Conservation (phyloP, 1,140 invertebrate species). For the Galleria mellonella region DNA sequence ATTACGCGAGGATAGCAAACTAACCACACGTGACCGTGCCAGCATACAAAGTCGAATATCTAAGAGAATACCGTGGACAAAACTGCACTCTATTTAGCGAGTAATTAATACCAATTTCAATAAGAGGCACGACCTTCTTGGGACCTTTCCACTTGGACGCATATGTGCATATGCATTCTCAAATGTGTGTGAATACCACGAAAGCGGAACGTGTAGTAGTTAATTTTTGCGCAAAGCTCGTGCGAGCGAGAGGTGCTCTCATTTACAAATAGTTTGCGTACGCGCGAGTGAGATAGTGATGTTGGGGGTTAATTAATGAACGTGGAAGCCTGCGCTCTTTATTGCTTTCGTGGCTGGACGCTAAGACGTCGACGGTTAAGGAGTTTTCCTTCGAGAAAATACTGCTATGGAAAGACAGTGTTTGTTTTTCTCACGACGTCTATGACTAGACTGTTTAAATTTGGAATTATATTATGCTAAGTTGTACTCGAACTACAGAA, state of each 20-base stretch:
- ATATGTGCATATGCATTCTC: conserved; percentile 64
- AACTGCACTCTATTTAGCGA: conserved; percentile 41
- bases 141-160: conserved; percentile 22
- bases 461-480: too few species aligned
- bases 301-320: conserved; percentile 75
- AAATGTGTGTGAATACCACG: conserved; percentile 55
- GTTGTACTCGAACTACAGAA: too few species aligned
- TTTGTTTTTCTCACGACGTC: conserved; percentile 33
- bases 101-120: conserved; percentile 52
- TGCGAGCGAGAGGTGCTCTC: conserved; percentile 60
- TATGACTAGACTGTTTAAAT: not conserved
- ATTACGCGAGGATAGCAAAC: conserved; percentile 68
- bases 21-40: conserved; percentile 60
- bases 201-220: conserved; percentile 66
- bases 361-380: conserved; percentile 69
- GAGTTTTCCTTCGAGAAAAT: conserved; percentile 68
- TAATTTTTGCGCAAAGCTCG: conserved; percentile 76
- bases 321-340: conserved; percentile 75
- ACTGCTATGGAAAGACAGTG: conserved; percentile 45
- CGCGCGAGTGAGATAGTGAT: conserved; percentile 51
- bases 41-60: not conserved
- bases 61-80: conserved; percentile 22
- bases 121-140: conserved; percentile 23
- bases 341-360: conserved; percentile 73
- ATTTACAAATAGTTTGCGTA: conserved; percentile 64